Conservation (phyloP, 1,140 invertebrate genomes). For the Andrena cerasifolii region DNA sequence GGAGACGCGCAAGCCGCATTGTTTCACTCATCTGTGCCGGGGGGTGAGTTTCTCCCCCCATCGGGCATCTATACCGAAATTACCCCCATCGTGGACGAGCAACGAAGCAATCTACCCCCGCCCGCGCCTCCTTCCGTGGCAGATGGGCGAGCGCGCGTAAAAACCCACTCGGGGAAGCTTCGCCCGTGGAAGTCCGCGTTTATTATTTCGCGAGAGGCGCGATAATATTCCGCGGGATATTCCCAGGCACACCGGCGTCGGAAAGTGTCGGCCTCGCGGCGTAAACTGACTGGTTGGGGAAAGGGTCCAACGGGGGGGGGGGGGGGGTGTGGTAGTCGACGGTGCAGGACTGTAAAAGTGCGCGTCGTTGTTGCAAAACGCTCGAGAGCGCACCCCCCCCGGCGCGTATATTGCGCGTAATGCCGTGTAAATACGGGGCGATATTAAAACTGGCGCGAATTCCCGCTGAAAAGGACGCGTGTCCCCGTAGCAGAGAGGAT, state of each 20-base stretch:
- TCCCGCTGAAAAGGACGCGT: conserved; percentile 29
- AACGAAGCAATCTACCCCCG: background rate
- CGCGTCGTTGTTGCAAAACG: conserved; percentile 13
- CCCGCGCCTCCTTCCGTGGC: background rate
- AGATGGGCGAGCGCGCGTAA: background rate
- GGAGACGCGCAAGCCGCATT: background rate
- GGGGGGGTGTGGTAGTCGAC: too few relatives aligned
- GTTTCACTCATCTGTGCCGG: too few relatives aligned
- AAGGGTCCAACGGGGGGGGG: too few relatives aligned
- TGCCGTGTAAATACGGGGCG: conserved; percentile 66
- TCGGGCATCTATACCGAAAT: background rate
- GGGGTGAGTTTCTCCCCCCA: too few relatives aligned
- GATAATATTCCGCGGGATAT: conserved; percentile 31
- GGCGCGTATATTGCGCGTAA: conserved; percentile 56
- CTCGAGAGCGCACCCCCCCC: background rate
- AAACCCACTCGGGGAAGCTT: background rate
- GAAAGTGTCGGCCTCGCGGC: background rate
- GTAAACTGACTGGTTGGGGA: background rate
- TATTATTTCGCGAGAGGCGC: conserved; percentile 22
- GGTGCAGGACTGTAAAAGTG: conserved; percentile 11
- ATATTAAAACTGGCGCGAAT: conserved; percentile 74
- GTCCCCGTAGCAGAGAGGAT: background rate
- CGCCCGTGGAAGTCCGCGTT: conserved; percentile 1
- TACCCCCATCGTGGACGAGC: background rate
- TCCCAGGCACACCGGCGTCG: background rate